Percentiles rank a stretch among this genome's conserved stretches.
phyloP scores from a whole-genome alignment of 2,888 invertebrate genomes.

The Orchesella flavescens region DNA sequence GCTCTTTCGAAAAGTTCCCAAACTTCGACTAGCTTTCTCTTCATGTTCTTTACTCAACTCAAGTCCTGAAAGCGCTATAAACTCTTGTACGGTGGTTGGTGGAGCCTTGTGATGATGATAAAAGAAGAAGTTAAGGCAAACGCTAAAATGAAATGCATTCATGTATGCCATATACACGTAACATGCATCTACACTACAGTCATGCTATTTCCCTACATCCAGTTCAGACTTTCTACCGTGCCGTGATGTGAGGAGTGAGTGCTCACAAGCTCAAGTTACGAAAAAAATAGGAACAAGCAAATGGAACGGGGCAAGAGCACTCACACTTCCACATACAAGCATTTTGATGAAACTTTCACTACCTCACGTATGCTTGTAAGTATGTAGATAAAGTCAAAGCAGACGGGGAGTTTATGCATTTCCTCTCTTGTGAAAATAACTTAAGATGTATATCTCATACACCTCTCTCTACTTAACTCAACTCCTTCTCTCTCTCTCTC shows the following conservation, averaged over 20 bases:
- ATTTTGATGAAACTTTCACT: slow-evolving; percentile 35
- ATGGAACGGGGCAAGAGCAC: not conserved
- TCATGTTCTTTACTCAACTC: not conserved
- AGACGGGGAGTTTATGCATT: slow-evolving; percentile 47
- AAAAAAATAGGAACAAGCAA: not conserved
- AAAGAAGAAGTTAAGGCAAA: not conserved
- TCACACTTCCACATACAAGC: slow-evolving; percentile 9
- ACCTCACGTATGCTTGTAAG: slow-evolving; percentile 30
- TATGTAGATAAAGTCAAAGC: slow-evolving; percentile 40
- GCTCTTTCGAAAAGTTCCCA: slow-evolving; percentile 46
- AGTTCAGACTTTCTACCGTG: too few species aligned
- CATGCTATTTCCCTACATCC: not conserved
- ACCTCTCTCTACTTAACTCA: too few species aligned
- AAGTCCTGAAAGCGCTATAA: too few species aligned
- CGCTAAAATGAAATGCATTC: slow-evolving; percentile 6
- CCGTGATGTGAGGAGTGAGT: too few species aligned
- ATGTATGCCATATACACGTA: not conserved
- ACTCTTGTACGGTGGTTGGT: too few species aligned
- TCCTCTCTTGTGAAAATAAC: slow-evolving; percentile 31
- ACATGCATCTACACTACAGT: not conserved
- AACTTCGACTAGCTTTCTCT: slow-evolving; percentile 10
- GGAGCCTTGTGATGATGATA: not conserved
- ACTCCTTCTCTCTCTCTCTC: too few species aligned
- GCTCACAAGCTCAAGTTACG: slow-evolving; percentile 1
- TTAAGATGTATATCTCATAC: slow-evolving; percentile 4